Evolutionary conservation across 1,140 invertebrate species (phyloP), one percentile per base, ranked within the genome.

Genomic region (Eurosta solidaginis): DNA sequence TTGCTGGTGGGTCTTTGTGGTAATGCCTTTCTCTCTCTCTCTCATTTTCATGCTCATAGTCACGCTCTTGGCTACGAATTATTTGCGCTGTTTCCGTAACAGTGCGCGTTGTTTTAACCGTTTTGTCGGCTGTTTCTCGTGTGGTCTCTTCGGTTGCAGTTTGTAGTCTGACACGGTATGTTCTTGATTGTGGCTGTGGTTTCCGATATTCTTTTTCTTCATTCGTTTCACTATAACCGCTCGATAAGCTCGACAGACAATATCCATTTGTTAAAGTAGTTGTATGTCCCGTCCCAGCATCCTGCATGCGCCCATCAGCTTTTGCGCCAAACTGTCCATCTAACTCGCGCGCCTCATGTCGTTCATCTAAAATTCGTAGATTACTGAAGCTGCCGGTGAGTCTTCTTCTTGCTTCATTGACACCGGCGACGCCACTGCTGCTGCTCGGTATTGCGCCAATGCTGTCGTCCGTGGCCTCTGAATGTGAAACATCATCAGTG

Each of bases 391-490:
- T 77, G 77, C 74, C 75, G 77, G 79, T 75, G 79, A 80, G 54
- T 25, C 59, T 45, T 29, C 73, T 42, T 27, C 50, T 42, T 10
- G 29, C 40, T 27, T 80, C 74, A 14, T 75, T 74, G 45, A 20
- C 45, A 29, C 27, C 59, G 77, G 45, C 45, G 29, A 40, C 44
- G 17, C 82, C 84, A 77, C 83, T 82, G 77, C 83, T 86, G 79
- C 83, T 86, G 77, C 82, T 84, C 68, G 83, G 84, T 76, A 85
- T 85, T 22, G 81, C 82, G 7, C 80, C 83, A 27, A 85, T 52
- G 47, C 84, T 85, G 73, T 86, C 85, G 44, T 86, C 85, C 33
- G 85, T 86, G 17, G 85, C 85, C 81, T 86, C 85, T 86, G 85
- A 86, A 83, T 86, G 85, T 68, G 85, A 85, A 40, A 86, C 52